These are phyloP conservation scores for Ceratina japonica DNA, from an alignment of 1,140 invertebrate genomes.

Conservation along the genomic window DNA sequence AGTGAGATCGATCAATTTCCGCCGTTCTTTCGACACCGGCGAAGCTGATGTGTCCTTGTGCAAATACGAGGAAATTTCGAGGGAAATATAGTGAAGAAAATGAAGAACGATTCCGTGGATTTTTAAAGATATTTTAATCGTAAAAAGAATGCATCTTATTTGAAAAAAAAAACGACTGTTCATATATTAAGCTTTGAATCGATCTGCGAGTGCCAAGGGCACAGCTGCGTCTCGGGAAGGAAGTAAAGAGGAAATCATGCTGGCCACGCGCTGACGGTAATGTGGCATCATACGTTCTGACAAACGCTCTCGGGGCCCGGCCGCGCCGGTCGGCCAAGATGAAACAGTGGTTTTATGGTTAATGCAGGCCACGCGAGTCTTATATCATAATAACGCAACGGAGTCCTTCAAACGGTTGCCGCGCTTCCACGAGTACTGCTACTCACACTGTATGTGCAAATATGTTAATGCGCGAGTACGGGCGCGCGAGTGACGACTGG, in stretches of 20 bases:
- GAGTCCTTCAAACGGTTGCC: slow-evolving; percentile 48
- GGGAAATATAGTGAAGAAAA: no score
- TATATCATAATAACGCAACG: slow-evolving; percentile 68
- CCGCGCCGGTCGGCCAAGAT: slow-evolving; percentile 41
- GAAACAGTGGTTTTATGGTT: slow-evolving; percentile 54
- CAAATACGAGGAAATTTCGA: no score
- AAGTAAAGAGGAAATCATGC: slow-evolving; percentile 34
- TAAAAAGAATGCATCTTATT: no score
- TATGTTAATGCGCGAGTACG: background rate
- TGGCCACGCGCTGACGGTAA: slow-evolving; percentile 62
- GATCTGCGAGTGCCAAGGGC: background rate
- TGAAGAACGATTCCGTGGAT: no score
- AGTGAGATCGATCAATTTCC: no score
- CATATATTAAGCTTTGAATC: no score
- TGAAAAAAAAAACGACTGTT: no score
- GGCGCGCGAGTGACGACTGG: background rate
- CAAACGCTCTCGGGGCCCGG: slow-evolving; percentile 51
- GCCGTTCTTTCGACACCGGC: no score
- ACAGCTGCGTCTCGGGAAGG: slow-evolving; percentile 19
- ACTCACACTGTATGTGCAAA: background rate
- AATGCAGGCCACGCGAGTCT: slow-evolving; percentile 59
- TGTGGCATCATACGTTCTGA: slow-evolving; percentile 58
- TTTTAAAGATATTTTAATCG: no score
- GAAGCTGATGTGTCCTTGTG: no score
- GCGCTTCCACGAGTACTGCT: slow-evolving; percentile 29